phyloP scores from a whole-genome alignment of 2,888 invertebrate genomes.

The Subacronicta megacephala region DNA sequence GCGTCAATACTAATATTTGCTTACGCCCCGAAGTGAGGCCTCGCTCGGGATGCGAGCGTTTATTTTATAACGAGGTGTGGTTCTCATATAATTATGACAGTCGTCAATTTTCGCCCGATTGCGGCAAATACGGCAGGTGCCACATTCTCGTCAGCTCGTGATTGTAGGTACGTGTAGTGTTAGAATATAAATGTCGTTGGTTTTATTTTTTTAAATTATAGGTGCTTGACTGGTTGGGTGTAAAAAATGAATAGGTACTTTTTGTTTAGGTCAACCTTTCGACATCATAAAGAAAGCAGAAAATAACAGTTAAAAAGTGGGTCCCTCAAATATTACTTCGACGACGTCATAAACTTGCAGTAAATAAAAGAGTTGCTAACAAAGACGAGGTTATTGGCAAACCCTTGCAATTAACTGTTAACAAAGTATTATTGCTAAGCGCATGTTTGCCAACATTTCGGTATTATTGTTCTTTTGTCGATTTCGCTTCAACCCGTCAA shows the following conservation, averaged over 20 bases:
- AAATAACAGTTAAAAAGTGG: conserved; percentile 43
- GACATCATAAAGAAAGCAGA: conserved; percentile 20
- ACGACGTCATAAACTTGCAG: conserved; percentile 69
- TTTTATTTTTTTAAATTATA: conserved; percentile 40
- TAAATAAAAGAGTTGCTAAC: conserved; percentile 74
- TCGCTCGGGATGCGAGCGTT: conserved; percentile 68
- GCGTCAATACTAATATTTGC: conserved; percentile 85
- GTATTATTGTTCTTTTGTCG: conserved; percentile 70
- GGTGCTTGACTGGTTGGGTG: conserved; percentile 4
- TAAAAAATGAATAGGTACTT: conserved; percentile 11
- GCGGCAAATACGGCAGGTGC: conserved; percentile 73
- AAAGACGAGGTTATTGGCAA: conserved; percentile 77
- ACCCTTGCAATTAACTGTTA: conserved; percentile 83
- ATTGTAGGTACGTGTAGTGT: conserved; percentile 38
- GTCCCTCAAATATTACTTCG: conserved; percentile 30
- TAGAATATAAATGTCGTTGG: conserved; percentile 39
- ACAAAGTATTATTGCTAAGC: conserved; percentile 71
- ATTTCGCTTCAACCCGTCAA: conserved; percentile 75
- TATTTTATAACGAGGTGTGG: conserved; percentile 76
- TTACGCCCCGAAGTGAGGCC: conserved; percentile 77
- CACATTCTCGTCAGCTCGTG: conserved; percentile 56
- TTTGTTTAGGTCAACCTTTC: conserved; percentile 28
- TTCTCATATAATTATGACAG: conserved; percentile 76
- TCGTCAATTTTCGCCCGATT: conserved; percentile 69
- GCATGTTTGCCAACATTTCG: conserved; percentile 77